These are phyloP conservation scores for Orchesella cincta DNA, from an alignment of 1,140 invertebrate genomes.

Conservation along the genomic window DNA sequence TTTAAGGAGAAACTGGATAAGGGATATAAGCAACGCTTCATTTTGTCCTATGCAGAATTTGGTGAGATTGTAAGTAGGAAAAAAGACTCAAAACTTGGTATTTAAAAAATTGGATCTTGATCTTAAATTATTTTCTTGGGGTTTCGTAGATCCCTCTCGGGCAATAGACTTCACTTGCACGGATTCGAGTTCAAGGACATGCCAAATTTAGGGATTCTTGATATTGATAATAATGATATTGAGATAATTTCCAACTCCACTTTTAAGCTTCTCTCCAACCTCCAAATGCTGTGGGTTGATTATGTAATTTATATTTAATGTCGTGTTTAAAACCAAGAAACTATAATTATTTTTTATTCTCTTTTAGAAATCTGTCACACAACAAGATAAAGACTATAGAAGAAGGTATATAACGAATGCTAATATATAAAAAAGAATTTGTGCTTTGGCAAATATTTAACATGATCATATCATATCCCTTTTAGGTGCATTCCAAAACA, in stretches of 20 bases:
- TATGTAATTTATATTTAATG: constrained; percentile 23
- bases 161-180: constrained; percentile 24
- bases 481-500: not conserved
- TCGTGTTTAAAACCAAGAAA: constrained; percentile 29
- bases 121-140: not conserved
- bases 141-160: constrained; percentile 16
- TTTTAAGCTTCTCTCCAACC: constrained; percentile 44
- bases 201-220: constrained; percentile 16
- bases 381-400: constrained; percentile 49
- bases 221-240: constrained; percentile 62
- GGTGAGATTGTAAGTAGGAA: constrained; percentile 23
- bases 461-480: not conserved
- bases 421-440: constrained; percentile 17
- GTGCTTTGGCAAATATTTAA: constrained; percentile 11
- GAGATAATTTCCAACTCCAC: constrained; percentile 50
- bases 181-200: constrained; percentile 32
- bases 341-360: constrained; percentile 43
- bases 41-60: constrained; percentile 12
- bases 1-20: not conserved
- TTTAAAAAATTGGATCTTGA: not conserved
- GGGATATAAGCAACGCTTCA: not conserved
- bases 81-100: not conserved
- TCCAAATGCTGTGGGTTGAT: constrained; percentile 51
- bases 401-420: constrained; percentile 47
- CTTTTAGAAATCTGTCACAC: constrained; percentile 48